These are phyloP conservation scores for Pangasius djambal DNA, from an alignment of 2,797 vertebrate genomes.

Conservation along the genomic window DNA sequence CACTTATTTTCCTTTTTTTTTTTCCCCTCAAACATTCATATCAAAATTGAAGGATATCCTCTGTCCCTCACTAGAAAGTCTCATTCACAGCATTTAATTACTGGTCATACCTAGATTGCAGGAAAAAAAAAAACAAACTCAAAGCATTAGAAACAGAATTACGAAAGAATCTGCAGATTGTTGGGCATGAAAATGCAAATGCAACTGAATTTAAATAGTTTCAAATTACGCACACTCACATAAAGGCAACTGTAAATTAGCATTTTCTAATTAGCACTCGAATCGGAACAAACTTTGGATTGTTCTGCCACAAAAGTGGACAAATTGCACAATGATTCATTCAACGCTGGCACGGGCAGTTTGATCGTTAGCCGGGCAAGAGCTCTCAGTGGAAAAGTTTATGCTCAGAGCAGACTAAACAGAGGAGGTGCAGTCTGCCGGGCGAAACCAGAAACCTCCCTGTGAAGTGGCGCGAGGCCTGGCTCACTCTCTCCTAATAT, in stretches of 20 bases:
- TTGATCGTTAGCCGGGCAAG: conserved; percentile 6
- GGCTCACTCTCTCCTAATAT: not conserved
- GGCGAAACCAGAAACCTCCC: conserved; percentile 28
- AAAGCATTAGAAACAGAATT: not conserved
- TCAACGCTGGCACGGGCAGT: not conserved
- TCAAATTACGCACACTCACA: not conserved
- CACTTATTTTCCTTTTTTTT: not conserved
- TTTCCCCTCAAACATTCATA: not conserved
- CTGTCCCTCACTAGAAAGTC: not conserved
- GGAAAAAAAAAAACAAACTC: not conserved
- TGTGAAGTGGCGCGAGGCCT: not conserved
- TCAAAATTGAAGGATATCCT: not conserved
- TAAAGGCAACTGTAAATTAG: not conserved
- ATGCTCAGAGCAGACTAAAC: conserved; percentile 48
- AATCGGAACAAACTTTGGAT: not conserved
- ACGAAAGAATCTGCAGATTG: not conserved
- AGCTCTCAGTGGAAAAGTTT: conserved; percentile 40
- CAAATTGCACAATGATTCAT: not conserved
- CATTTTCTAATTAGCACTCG: not conserved
- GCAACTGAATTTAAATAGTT: not conserved
- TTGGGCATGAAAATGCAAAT: not conserved
- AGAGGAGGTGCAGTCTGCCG: conserved; percentile 36
- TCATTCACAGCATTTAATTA: not conserved
- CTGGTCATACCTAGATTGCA: not conserved
- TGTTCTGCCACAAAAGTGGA: not conserved